These are phyloP conservation scores for Siderastrea radians DNA, from an alignment of 92 coral and sea anemone species.

Conservation along the genomic window DNA sequence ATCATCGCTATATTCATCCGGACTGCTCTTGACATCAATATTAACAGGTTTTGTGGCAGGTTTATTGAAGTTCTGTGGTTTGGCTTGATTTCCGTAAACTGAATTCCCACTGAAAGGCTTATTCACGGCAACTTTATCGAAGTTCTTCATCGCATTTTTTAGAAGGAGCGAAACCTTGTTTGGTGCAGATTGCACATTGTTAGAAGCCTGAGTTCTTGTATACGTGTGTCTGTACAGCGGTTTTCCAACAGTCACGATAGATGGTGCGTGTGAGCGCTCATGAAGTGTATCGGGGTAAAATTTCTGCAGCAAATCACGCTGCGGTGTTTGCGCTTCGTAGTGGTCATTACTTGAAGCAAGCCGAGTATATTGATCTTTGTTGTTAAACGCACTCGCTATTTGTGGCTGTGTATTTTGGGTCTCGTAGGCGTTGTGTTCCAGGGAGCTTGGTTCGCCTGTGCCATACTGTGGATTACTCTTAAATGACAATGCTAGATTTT, in stretches of 20 bases:
- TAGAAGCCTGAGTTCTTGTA: background rate
- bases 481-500: conserved; percentile 30
- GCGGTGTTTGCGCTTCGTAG: background rate
- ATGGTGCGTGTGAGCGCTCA: conserved; percentile 4
- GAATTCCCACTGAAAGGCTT: background rate
- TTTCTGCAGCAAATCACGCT: conserved; percentile 29
- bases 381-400: background rate
- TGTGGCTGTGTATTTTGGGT: conserved; percentile 10
- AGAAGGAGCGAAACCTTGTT: conserved; percentile 21
- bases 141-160: conserved; percentile 39
- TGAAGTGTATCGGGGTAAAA: conserved; percentile 40
- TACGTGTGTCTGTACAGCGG: conserved; percentile 32
- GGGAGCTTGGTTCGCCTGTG: background rate
- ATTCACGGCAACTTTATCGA: background rate
- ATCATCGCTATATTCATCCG: conserved; percentile 34
- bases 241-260: conserved; percentile 33
- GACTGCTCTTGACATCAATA: background rate
- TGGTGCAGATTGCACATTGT: background rate
- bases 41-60: background rate
- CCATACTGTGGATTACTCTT: conserved; percentile 10
- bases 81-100: background rate
- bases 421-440: conserved; percentile 6
- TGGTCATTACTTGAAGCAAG: conserved; percentile 17
- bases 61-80: conserved; percentile 14
- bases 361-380: conserved; percentile 24